These are phyloP conservation scores for Melanotaenia trifasciata DNA, from an alignment of 2,797 vertebrate species.

Conservation along the genomic window DNA sequence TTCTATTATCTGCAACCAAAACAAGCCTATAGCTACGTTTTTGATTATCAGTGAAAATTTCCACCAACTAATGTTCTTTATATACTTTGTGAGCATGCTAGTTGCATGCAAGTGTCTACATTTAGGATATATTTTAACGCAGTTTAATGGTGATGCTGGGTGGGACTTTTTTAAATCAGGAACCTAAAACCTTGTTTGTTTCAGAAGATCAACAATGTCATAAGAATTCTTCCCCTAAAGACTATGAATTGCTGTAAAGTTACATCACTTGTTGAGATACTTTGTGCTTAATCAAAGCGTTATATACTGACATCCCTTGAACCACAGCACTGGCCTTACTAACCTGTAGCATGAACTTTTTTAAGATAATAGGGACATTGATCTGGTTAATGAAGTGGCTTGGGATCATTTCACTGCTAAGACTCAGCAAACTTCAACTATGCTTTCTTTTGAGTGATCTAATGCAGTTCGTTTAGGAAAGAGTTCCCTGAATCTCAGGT, in stretches of 20 bases:
- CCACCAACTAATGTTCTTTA: too few species aligned
- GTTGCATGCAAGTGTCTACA: background rate
- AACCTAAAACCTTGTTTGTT: background rate
- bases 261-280: background rate
- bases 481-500: conserved; percentile 18
- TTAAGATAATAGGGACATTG: background rate
- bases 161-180: background rate
- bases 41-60: too few species aligned
- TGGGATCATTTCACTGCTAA: background rate
- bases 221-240: background rate
- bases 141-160: too few species aligned
- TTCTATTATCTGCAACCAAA: background rate
- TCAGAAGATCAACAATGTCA: background rate
- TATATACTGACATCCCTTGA: background rate
- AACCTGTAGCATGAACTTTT: background rate
- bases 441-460: background rate
- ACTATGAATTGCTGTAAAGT: background rate
- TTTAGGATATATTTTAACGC: background rate
- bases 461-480: background rate
- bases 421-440: conserved; percentile 2
- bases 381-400: background rate
- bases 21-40: too few species aligned
- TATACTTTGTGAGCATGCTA: background rate
- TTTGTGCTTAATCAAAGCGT: background rate
- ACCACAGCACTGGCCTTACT: background rate